phyloP scores from a whole-genome alignment of 1,140 invertebrate genomes.

The Holcopasites calliopsidis region DNA sequence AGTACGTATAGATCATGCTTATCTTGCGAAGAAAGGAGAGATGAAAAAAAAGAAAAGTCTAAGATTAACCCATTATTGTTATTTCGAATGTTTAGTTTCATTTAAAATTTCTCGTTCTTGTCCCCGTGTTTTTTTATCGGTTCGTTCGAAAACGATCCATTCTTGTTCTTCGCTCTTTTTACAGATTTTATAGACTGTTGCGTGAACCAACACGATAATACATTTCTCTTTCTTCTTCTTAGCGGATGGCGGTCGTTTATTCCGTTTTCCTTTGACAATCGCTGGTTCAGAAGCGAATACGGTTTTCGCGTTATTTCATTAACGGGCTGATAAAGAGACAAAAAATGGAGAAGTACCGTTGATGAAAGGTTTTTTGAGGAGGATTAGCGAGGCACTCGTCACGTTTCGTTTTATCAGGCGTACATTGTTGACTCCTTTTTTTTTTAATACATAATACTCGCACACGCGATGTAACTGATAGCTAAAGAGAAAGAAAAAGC shows the following conservation, averaged over 20 bases:
- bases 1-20: not conserved
- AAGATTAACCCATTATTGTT: conserved; percentile 16
- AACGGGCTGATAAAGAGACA: not conserved
- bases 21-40: not conserved
- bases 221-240: conserved; percentile 15
- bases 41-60: not conserved
- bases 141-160: conserved; percentile 19
- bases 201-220: conserved; percentile 21
- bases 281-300: not conserved
- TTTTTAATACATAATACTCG: conserved; percentile 7
- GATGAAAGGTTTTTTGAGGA: not conserved
- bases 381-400: not conserved
- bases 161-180: conserved; percentile 29
- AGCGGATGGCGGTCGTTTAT: not conserved
- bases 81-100: conserved; percentile 24
- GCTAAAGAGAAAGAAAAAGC: conserved; percentile 60
- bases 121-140: not conserved
- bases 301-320: not conserved
- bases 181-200: conserved; percentile 41
- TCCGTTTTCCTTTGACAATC: conserved; percentile 17
- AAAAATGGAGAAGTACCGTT: not conserved
- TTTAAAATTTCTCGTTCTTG: conserved; percentile 18
- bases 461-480: not conserved
- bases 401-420: not conserved
- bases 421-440: conserved; percentile 14